Evolutionary conservation across 2,888 invertebrate genomes (phyloP), one percentile per base, ranked within the genome.

Genomic region (Sphecodes monilicornis): DNA sequence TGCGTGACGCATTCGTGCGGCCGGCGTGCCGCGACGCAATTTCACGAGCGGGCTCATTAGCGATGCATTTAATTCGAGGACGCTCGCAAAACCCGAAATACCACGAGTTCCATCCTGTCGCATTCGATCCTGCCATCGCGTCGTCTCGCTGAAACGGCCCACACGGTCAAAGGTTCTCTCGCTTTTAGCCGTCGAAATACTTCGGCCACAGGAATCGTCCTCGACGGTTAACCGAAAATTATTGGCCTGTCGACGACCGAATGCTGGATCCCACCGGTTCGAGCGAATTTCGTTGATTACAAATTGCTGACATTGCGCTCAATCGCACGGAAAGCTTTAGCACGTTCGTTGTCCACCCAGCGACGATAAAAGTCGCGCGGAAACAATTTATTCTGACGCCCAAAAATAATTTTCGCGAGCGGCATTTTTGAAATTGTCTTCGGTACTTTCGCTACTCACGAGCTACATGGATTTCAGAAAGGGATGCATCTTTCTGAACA

Each of bases 41-140:
- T 86, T 89, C 86, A 80, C 88, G 83, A 88, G 87, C 82, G 78
- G 66, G 85, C 90, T 92, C 91, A 91, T 92, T 93, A 92, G 90
- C 85, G 88, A 82, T 82, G 87, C 85, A 89, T 92, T 91, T 92
- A 91, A 92, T 91, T 91, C 86, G 86, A 81, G 68, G 76, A 72
- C 78, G 78, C 41, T 69, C 64, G 78, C 79, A 82, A 86, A 85
- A 87, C 73, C 76, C 78, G 70, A 85, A 88, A 86, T 84, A 72
- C 82, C 78, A 32, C 46, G 82, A 84, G 82, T 77, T 78, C 72
- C 82, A 72, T 26, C 1, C 22, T 46, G 46, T 71, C 57, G 70
- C 43, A 41, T 41, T 68, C 57, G 81, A 74, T 77, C 26, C 64
- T 10, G 36, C 13, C 36, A 3, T 39, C 36, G 6, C 26, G 13